phyloP scores from a whole-genome alignment of 1,140 invertebrate genomes.

The Popillia japonica region DNA sequence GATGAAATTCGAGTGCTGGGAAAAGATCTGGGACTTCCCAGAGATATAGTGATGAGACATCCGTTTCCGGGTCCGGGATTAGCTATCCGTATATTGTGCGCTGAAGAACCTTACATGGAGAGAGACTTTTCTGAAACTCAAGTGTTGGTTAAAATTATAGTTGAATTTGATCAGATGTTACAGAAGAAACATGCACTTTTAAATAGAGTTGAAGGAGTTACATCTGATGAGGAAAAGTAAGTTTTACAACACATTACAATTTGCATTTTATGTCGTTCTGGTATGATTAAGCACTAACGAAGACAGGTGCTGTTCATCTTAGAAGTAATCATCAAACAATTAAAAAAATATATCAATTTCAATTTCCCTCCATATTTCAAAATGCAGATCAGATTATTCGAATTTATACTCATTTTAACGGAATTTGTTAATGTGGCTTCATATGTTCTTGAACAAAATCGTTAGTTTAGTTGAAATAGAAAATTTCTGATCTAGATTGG shows the following conservation, averaged over 20 bases:
- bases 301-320: no score
- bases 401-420: no score
- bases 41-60: slow-evolving; percentile 89
- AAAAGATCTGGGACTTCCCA: slow-evolving; percentile 87
- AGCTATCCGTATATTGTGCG: slow-evolving; percentile 95
- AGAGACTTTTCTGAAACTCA: slow-evolving; percentile 95
- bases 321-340: no score
- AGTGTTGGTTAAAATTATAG: slow-evolving; percentile 92
- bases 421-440: no score
- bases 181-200: slow-evolving; percentile 93
- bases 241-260: background rate
- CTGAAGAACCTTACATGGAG: slow-evolving; percentile 95
- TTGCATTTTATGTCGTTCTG: no score
- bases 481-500: no score
- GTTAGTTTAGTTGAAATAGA: no score
- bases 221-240: slow-evolving; percentile 76
- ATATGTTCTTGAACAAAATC: no score
- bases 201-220: slow-evolving; percentile 85
- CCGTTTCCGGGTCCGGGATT: slow-evolving; percentile 97
- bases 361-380: no score
- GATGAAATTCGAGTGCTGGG: slow-evolving; percentile 94
- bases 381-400: no score
- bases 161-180: slow-evolving; percentile 90
- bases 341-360: no score
- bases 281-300: no score